A percentile compares a stretch with the other conserved stretches of the same genome.
Evolutionary conservation across 1,140 invertebrate species (phyloP).

Genomic region (Macrosteles quadrilineatus): DNA sequence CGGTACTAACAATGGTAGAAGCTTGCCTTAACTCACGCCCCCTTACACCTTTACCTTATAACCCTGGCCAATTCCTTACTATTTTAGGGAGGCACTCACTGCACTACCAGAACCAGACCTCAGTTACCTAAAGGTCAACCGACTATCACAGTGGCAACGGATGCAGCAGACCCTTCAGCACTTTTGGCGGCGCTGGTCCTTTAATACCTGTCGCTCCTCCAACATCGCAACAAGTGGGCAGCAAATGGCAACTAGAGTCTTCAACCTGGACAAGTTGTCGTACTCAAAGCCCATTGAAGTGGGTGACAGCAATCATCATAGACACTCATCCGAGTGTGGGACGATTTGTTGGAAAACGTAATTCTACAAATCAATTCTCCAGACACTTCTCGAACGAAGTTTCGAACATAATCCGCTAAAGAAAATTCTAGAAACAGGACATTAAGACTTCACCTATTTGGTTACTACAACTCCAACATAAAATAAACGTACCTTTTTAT

Average conservation of each 20-base stretch:
- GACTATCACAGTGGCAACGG: slow-evolving; percentile 35
- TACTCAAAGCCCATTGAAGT: slow-evolving; percentile 22
- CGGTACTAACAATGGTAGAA: slow-evolving; percentile 44
- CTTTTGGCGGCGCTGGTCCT: slow-evolving; percentile 43
- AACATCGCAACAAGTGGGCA: slow-evolving; percentile 34
- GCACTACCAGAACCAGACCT: slow-evolving; percentile 45
- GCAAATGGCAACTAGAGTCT: background rate
- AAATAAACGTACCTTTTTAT: slow-evolving; percentile 70
- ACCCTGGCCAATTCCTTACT: slow-evolving; percentile 45
- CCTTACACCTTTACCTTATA: slow-evolving; percentile 33
- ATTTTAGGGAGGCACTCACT: slow-evolving; percentile 44
- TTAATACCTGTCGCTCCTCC: slow-evolving; percentile 32
- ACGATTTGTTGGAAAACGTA: no score
- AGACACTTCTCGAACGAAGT: no score
- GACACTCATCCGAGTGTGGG: slow-evolving; percentile 21
- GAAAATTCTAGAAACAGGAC: no score
- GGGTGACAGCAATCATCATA: slow-evolving; percentile 9
- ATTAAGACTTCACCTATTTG: no score
- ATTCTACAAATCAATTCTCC: no score
- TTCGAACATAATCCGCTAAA: no score
- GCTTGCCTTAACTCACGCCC: slow-evolving; percentile 45
- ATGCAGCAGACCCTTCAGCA: slow-evolving; percentile 43
- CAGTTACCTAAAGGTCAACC: slow-evolving; percentile 34
- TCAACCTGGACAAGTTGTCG: background rate
- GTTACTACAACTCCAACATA: no score